These are phyloP conservation scores for Urocolius indicus DNA, from an alignment of 2,113 vertebrate genomes.

Conservation along the genomic window DNA sequence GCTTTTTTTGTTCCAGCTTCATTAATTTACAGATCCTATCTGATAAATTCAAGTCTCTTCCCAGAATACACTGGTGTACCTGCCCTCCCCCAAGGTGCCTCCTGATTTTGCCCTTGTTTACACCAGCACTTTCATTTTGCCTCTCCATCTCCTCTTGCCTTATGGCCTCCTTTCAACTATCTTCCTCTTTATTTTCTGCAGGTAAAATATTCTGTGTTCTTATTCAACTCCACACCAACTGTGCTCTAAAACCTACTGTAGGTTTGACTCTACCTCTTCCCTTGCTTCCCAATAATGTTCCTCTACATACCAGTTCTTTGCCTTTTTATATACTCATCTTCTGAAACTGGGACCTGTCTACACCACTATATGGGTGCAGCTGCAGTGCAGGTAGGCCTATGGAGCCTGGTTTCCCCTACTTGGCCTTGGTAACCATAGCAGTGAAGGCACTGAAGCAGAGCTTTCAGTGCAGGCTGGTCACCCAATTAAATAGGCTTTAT, in stretches of 20 bases:
- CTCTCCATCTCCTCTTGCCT: not conserved
- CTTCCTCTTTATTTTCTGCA: not conserved
- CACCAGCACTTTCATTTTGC: not conserved
- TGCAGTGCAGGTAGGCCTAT: not conserved
- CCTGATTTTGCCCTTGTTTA: not conserved
- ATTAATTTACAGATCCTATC: not conserved
- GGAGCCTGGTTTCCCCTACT: not conserved
- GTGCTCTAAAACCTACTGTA: not conserved
- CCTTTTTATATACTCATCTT: not conserved
- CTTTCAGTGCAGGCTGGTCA: not conserved
- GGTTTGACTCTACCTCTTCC: not conserved
- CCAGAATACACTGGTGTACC: not conserved
- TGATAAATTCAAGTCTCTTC: not conserved
- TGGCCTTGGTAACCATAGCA: not conserved
- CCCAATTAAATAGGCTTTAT: not conserved
- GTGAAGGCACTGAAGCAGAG: not conserved
- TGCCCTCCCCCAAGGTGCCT: not conserved
- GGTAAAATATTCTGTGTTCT: not conserved
- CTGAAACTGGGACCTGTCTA: not conserved
- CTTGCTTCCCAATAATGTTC: not conserved
- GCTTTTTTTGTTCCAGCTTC: not conserved
- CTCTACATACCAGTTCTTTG: not conserved
- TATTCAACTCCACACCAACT: not conserved
- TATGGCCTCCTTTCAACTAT: not conserved
- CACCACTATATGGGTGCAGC: accelerated